Conservation (phyloP, 1,140 invertebrate species). For the Heliconius hermathena region DNA sequence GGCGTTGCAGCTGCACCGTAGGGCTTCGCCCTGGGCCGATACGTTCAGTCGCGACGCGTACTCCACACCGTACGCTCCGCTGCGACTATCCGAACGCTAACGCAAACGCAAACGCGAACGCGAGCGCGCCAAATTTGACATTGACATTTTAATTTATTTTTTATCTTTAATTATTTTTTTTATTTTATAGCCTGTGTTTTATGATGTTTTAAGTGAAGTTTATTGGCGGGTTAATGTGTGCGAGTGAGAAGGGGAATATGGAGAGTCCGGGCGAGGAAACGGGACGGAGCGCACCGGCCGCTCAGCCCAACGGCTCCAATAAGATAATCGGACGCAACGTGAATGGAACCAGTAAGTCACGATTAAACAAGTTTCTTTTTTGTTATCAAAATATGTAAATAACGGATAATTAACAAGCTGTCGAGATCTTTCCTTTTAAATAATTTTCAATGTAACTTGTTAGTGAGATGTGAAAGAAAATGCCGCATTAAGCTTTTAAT, state of each 20-base stretch:
- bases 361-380: conserved; percentile 45
- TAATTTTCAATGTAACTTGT: not conserved
- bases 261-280: conserved; percentile 76
- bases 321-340: conserved; percentile 79
- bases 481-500: conserved; percentile 4
- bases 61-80: conserved; percentile 57
- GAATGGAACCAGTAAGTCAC: conserved; percentile 79
- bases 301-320: conserved; percentile 72
- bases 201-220: conserved; percentile 53
- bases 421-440: conserved; percentile 23
- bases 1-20: conserved; percentile 71
- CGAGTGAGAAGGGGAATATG: conserved; percentile 74
- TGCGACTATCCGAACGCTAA: conserved; percentile 44
- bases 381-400: conserved; percentile 39
- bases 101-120: conserved; percentile 20
- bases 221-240: conserved; percentile 78
- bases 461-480: conserved; percentile 7
- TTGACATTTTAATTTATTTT: conserved; percentile 25
- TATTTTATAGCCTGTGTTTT: conserved; percentile 34
- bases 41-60: conserved; percentile 68
- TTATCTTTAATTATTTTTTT: conserved; percentile 35
- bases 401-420: conserved; percentile 27
- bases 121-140: conserved; percentile 31
- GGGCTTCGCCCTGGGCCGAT: conserved; percentile 52
- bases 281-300: conserved; percentile 64